These are phyloP conservation scores for Eulithis testata DNA, from an alignment of 2,888 invertebrate species.

Conservation along the genomic window DNA sequence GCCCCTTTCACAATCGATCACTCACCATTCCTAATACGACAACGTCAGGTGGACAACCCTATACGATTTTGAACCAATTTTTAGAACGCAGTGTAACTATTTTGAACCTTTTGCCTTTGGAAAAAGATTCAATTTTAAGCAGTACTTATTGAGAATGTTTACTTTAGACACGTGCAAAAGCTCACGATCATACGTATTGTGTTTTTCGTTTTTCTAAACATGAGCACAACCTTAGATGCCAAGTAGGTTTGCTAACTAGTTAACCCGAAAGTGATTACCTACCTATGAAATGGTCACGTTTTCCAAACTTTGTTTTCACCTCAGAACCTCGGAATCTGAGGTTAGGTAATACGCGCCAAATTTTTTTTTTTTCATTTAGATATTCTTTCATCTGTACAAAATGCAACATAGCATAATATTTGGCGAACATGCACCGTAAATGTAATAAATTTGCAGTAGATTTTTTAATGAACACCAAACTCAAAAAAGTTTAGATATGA, in stretches of 20 bases:
- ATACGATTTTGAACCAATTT: slow-evolving; percentile 39
- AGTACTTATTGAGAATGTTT: not conserved
- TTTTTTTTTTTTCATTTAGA: too few species aligned
- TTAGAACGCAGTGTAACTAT: slow-evolving; percentile 6
- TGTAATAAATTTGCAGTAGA: too few species aligned
- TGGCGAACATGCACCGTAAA: too few species aligned
- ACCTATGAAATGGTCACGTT: too few species aligned
- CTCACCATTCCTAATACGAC: slow-evolving; percentile 71
- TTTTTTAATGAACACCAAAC: too few species aligned
- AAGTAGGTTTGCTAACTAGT: not conserved
- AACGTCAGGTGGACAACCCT: slow-evolving; percentile 71
- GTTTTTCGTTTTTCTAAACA: slow-evolving; percentile 74
- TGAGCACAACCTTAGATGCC: slow-evolving; percentile 65
- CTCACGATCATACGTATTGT: slow-evolving; percentile 70
- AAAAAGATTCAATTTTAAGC: slow-evolving; percentile 10
- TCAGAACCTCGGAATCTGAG: too few species aligned
- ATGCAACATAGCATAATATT: too few species aligned
- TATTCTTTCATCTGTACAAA: too few species aligned
- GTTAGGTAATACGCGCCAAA: too few species aligned
- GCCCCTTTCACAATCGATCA: slow-evolving; percentile 63
- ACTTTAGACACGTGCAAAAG: slow-evolving; percentile 58
- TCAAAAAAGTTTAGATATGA: too few species aligned
- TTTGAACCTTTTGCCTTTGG: slow-evolving; percentile 33
- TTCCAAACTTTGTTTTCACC: too few species aligned
- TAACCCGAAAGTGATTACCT: too few species aligned